phyloP scores from a whole-genome alignment of 2,797 vertebrate species.

The Eurystomus glaucurus region DNA sequence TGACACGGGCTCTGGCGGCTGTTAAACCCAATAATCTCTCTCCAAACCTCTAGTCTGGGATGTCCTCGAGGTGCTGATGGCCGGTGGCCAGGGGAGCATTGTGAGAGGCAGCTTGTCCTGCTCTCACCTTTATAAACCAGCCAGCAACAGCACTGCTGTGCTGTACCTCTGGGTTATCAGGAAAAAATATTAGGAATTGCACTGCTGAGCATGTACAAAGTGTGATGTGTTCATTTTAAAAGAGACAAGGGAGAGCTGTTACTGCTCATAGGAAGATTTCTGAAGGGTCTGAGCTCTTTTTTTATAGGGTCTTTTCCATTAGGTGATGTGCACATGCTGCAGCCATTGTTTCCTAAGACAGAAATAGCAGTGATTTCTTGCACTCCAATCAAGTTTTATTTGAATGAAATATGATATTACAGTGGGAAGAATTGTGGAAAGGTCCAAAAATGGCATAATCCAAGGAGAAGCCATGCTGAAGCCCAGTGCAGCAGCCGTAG shows the following conservation, averaged over 20 bases:
- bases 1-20: background rate
- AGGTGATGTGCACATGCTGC: rapidly evolving
- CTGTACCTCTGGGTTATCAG: rapidly evolving
- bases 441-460: background rate
- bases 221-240: background rate
- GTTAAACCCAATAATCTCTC: background rate
- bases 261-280: background rate
- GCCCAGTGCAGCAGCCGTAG: background rate
- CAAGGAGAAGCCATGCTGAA: rapidly evolving
- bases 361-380: background rate
- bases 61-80: background rate
- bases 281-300: background rate
- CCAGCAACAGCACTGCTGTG: rapidly evolving
- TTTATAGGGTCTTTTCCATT: background rate
- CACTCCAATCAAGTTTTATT: background rate
- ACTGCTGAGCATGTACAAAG: background rate
- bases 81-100: background rate
- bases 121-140: background rate
- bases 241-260: background rate
- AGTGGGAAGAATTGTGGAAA: background rate
- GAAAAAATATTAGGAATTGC: rapidly evolving
- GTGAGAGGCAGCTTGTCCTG: background rate
- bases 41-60: background rate
- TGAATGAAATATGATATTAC: background rate
- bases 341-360: background rate